Percentiles rank a stretch among this genome's conserved stretches.
Evolutionary conservation across 2,888 invertebrate species (phyloP).

Genomic region (Phyto melanocephala): DNA sequence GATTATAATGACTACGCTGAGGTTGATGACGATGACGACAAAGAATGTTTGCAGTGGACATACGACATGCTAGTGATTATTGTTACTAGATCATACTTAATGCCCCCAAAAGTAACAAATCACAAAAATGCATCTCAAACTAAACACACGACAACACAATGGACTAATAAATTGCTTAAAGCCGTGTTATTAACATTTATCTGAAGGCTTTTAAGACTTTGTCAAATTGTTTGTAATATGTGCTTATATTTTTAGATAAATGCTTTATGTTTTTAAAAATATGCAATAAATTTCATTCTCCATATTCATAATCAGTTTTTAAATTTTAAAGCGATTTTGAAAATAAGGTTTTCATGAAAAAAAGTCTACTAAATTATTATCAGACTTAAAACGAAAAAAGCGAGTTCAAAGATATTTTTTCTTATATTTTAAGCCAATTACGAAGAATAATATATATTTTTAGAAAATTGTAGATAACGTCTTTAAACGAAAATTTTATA

Average conservation of each 20-base stretch:
- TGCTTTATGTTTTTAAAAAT: not conserved
- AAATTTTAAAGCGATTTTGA: not conserved
- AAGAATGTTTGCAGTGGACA: slow-evolving; percentile 53
- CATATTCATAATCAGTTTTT: no score
- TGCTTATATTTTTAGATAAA: not conserved
- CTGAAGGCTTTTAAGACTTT: not conserved
- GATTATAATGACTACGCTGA: slow-evolving; percentile 43
- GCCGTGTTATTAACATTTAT: not conserved
- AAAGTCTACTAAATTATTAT: no score
- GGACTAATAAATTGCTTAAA: not conserved
- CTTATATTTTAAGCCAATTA: no score
- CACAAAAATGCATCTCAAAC: slow-evolving; percentile 32
- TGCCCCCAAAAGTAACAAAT: slow-evolving; percentile 39
- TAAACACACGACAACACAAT: slow-evolving; percentile 32
- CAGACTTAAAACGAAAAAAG: no score
- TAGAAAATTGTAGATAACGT: no score
- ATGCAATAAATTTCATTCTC: no score
- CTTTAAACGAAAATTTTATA: no score
- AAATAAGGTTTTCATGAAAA: no score
- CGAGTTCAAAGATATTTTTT: no score
- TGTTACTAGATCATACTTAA: slow-evolving; percentile 47
- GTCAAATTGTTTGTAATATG: not conserved
- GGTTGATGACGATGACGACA: slow-evolving; percentile 19
- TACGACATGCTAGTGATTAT: slow-evolving; percentile 54
- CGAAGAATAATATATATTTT: no score